phyloP scores from a whole-genome alignment of 2,113 vertebrate genomes.

The Xenopus laevis region DNA sequence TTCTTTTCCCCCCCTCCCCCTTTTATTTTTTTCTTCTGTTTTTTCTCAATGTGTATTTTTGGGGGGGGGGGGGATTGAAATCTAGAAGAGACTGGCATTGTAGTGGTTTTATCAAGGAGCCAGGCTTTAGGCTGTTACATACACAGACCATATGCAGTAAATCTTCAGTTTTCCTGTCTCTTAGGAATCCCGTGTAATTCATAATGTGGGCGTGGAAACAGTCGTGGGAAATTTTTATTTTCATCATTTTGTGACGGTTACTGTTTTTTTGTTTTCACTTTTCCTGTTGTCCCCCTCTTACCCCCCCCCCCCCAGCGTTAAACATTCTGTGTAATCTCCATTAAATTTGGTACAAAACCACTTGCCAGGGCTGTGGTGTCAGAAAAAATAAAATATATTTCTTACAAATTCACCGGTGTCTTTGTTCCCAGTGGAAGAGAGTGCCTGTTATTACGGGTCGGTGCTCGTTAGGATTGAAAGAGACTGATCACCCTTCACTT shows the following conservation, averaged over 20 bases:
- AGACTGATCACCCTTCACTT: too few species aligned
- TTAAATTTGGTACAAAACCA: constrained; percentile 99
- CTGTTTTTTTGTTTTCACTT: constrained; percentile 77
- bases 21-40: constrained; percentile 50
- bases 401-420: constrained; percentile 71
- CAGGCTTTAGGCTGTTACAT: constrained; percentile 62
- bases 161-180: constrained; percentile 64
- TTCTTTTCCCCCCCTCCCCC: constrained; percentile 49
- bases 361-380: constrained; percentile 95
- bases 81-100: constrained; percentile 60
- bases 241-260: constrained; percentile 67
- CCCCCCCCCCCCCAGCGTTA: constrained; percentile 84
- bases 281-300: constrained; percentile 66
- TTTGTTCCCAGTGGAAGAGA: constrained; percentile 39
- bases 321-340: constrained; percentile 99
- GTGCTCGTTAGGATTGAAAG: too few species aligned
- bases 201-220: constrained; percentile 64
- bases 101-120: constrained; percentile 55
- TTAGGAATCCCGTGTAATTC: constrained; percentile 68
- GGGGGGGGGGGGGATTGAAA: constrained; percentile 57
- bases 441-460: too few species aligned
- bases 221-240: constrained; percentile 28
- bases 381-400: constrained; percentile 99
- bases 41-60: constrained; percentile 70
- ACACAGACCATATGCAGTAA: constrained; percentile 54